These are phyloP conservation scores for Drosophila seclusa DNA, from an alignment of 2,888 invertebrate species.

Conservation along the genomic window DNA sequence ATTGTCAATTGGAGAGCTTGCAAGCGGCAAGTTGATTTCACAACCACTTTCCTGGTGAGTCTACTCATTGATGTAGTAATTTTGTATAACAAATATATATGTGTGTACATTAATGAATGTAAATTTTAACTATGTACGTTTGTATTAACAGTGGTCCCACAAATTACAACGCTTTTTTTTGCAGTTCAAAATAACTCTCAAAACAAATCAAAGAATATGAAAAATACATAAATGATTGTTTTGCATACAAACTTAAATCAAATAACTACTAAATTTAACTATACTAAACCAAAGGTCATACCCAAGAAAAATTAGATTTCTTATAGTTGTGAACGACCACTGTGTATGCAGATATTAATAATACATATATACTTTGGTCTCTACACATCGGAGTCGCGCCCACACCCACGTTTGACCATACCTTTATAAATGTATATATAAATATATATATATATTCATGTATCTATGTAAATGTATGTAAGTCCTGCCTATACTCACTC, in stretches of 20 bases:
- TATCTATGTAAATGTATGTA: conserved; percentile 13
- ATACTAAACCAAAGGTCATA: not conserved
- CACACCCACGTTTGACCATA: conserved; percentile 7
- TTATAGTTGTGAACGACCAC: not conserved
- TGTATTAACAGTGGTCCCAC: not conserved
- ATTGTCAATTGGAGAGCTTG: conserved; percentile 33
- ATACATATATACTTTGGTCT: conserved; percentile 48
- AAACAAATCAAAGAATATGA: not conserved
- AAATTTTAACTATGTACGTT: not conserved
- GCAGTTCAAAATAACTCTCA: not conserved
- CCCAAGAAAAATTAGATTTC: not conserved
- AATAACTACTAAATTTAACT: not conserved
- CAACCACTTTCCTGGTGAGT: conserved; percentile 44
- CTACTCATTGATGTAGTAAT: not conserved
- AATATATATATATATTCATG: not conserved
- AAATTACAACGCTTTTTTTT: not conserved
- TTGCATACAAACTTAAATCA: not conserved
- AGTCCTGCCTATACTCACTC: conserved; percentile 37
- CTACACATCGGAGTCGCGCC: conserved; percentile 59
- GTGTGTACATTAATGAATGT: not conserved
- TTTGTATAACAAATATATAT: not conserved
- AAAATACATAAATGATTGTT: not conserved
- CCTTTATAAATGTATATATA: conserved; percentile 12
- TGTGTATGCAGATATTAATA: not conserved
- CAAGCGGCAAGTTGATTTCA: conserved; percentile 31